These are phyloP conservation scores for Philypnodon macrostomus DNA, from an alignment of 2,797 vertebrate species.

Conservation along the genomic window DNA sequence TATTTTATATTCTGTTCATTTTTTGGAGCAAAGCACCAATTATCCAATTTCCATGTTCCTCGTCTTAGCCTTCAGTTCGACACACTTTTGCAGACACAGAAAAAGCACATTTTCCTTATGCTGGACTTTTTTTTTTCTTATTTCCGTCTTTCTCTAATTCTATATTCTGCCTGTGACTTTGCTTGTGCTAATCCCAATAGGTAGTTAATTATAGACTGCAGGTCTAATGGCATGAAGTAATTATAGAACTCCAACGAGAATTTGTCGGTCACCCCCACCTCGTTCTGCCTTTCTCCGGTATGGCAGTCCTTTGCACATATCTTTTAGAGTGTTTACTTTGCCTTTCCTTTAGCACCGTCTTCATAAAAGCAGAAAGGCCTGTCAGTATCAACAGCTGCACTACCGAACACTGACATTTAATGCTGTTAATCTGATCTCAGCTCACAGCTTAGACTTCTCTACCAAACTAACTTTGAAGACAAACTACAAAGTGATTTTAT, in stretches of 20 bases:
- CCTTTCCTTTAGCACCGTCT: background rate
- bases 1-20: slow-evolving; percentile 5
- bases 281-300: slow-evolving; percentile 18
- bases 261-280: slow-evolving; percentile 49
- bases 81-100: background rate
- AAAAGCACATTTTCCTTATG: background rate
- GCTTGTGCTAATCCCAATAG: slow-evolving; percentile 65
- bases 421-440: slow-evolving; percentile 4
- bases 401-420: slow-evolving; percentile 2
- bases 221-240: slow-evolving; percentile 69
- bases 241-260: slow-evolving; percentile 68
- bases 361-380: background rate
- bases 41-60: slow-evolving; percentile 5
- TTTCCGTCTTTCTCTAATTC: slow-evolving; percentile 21
- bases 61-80: background rate
- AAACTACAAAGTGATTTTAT: background rate
- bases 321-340: slow-evolving; percentile 3
- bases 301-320: slow-evolving; percentile 4
- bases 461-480: slow-evolving; percentile 4
- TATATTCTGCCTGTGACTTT: slow-evolving; percentile 55
- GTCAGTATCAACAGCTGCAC: background rate
- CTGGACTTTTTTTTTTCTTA: slow-evolving; percentile 10
- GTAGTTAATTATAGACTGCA: slow-evolving; percentile 73
- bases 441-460: background rate
- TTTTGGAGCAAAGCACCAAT: slow-evolving; percentile 6